Evolutionary conservation across 2,113 vertebrate species (phyloP), one percentile per base, ranked within the genome.

Genomic region (Montifringilla adamsi): DNA sequence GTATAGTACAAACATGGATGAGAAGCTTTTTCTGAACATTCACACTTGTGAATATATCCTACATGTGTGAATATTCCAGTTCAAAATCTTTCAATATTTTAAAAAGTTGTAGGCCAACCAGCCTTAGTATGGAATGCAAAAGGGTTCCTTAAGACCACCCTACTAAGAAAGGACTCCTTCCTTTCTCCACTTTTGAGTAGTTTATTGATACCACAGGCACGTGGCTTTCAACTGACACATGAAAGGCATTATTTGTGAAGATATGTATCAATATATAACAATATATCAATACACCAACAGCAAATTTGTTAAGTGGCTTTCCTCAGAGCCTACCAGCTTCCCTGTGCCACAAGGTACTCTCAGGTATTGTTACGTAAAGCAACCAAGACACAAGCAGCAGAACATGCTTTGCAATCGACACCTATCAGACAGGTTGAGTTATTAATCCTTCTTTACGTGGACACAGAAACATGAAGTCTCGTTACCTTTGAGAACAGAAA

Each of bases 401-500:
- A 96, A 95, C 80, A 75, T 4, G 15, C 95, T 90, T 92, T 21
- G 46, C 93, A 94, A 53, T 66, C 78, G 77, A 69, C 24, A 39
- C 73, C 90, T 93, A 60, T 90, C 83, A 93, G 94, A 85, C 62
- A 94, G 83, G 83, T 47, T 94, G 89, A 94, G 95, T 93, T 91
- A 94, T 94, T 95, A 97, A 97, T 97, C 90, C 93, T 85, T 76
- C 85, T 96, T 91, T 92, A 76, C 55, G 37, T 46, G 89, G 96
- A 91, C 84, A 97, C 94, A 98, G 87, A 96, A 93, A 97, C 84
- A 93, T 80, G 91, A 97, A 97, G 95, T 96, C 95, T 91, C 46
- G 94, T 97, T 98, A 99, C 99, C 99, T 99, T 99, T 99, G 95
- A 99, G 99, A 97, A 99, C 99, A 97, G 99, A 99, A 98, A 99